Percentiles rank a stretch among this genome's conserved stretches.
Evolutionary conservation across 2,888 invertebrate genomes (phyloP).

Genomic region (Scaptomyza reducta): DNA sequence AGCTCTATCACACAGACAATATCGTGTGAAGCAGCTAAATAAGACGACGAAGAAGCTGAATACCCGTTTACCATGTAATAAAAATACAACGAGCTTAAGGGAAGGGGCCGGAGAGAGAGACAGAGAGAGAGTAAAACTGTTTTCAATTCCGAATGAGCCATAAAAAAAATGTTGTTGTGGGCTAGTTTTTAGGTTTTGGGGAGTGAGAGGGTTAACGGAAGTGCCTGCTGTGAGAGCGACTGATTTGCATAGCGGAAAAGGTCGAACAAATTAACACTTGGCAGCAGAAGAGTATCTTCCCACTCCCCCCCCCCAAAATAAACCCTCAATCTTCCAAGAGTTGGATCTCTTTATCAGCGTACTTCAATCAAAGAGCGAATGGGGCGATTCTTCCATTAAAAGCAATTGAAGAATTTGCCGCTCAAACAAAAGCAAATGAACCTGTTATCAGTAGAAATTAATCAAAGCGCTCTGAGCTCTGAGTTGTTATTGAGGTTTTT

Average conservation of each 20-base stretch:
- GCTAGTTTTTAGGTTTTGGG: neutral
- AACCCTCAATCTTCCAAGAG: neutral
- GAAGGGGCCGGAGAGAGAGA: neutral
- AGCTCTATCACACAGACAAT: conserved; percentile 69
- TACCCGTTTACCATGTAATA: conserved; percentile 58
- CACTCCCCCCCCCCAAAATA: neutral
- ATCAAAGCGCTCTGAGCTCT: conserved; percentile 55
- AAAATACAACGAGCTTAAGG: conserved; percentile 30
- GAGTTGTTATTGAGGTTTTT: conserved; percentile 18
- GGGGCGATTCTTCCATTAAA: conserved; percentile 25
- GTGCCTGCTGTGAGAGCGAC: conserved; percentile 32
- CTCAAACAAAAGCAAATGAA: conserved; percentile 79
- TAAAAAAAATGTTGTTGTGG: conserved; percentile 24
- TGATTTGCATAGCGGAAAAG: conserved; percentile 69
- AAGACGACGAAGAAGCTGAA: conserved; percentile 27
- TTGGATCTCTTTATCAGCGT: conserved; percentile 54
- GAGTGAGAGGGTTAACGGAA: conserved; percentile 42
- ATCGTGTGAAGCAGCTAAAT: conserved; percentile 72
- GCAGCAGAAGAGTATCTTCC: neutral
- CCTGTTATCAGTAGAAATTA: conserved; percentile 80
- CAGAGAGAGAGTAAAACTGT: conserved; percentile 35
- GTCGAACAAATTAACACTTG: conserved; percentile 51
- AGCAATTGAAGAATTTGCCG: conserved; percentile 70
- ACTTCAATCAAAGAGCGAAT: conserved; percentile 51
- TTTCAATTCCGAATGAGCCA: conserved; percentile 52